phyloP scores from a whole-genome alignment of 1,140 invertebrate genomes.

The Ceratosolen solmsi region DNA sequence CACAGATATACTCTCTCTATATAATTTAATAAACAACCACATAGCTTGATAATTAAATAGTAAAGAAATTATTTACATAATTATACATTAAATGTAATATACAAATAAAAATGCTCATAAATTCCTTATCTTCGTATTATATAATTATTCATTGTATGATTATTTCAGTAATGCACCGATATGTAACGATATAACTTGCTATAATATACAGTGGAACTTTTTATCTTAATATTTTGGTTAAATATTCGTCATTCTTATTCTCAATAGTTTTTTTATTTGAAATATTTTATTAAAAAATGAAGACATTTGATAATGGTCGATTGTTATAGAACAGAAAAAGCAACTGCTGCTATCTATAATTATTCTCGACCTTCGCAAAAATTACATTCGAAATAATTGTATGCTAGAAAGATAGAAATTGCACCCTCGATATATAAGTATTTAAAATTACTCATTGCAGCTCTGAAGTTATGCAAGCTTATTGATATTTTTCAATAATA shows the following conservation, averaged over 20 bases:
- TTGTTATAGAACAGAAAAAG: neutral
- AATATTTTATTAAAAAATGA: neutral
- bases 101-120: neutral
- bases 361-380: slow-evolving; percentile 12
- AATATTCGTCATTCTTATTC: neutral
- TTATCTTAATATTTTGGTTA: neutral
- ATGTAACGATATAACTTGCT: neutral
- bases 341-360: neutral
- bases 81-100: neutral
- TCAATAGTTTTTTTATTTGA: neutral
- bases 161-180: neutral
- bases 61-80: neutral
- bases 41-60: neutral
- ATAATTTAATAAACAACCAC: neutral
- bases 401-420: neutral
- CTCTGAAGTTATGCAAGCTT: slow-evolving; percentile 13
- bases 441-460: neutral
- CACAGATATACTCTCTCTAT: neutral
- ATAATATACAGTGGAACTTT: too few relatives aligned
- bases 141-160: neutral
- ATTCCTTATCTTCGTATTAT: neutral
- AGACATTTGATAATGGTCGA: neutral
- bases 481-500: slow-evolving; percentile 42
- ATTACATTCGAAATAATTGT: neutral
- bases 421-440: neutral